A percentile compares a stretch with the other conserved stretches of the same genome.
phyloP scores from a whole-genome alignment of 2,888 invertebrate genomes.

The Leucophenga maculata region DNA sequence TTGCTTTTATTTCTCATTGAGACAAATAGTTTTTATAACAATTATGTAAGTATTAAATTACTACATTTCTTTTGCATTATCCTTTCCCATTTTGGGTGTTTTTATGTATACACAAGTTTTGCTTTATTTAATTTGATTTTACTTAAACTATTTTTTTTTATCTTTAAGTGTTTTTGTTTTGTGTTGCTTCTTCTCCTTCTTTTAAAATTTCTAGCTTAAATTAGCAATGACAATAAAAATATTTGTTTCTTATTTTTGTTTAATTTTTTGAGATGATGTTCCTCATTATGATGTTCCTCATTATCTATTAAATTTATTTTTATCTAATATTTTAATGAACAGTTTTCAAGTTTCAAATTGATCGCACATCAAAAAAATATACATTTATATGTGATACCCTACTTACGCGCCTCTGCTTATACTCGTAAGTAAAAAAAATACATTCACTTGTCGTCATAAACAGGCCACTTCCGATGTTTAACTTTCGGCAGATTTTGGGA shows the following conservation, averaged over 20 bases:
- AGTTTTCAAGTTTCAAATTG: not conserved
- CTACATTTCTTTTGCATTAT: conserved; percentile 33
- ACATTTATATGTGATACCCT: not conserved
- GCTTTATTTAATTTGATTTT: conserved; percentile 18
- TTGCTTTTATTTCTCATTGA: conserved; percentile 55
- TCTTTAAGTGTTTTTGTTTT: conserved; percentile 40
- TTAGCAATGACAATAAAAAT: conserved; percentile 65
- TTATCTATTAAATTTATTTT: not conserved
- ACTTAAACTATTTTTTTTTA: conserved; percentile 32
- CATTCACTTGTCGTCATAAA: no score
- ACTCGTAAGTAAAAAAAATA: conserved; percentile 11
- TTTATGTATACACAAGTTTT: not conserved
- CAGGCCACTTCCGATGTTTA: no score
- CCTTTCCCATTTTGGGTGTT: conserved; percentile 18
- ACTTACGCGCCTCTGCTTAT: not conserved
- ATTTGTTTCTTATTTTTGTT: conserved; percentile 32
- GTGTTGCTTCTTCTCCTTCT: conserved; percentile 40
- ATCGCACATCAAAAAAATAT: conserved; percentile 6
- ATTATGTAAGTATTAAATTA: conserved; percentile 62
- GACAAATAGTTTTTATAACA: conserved; percentile 62
- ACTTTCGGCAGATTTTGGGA: no score
- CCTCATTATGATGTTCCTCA: not conserved
- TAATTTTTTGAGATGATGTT: not conserved
- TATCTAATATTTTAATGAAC: not conserved
- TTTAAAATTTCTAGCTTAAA: conserved; percentile 62